A percentile compares a stretch with the other conserved stretches of the same genome.
Conservation (phyloP, 2,113 vertebrate species). For the Melierax canorus region DNA sequence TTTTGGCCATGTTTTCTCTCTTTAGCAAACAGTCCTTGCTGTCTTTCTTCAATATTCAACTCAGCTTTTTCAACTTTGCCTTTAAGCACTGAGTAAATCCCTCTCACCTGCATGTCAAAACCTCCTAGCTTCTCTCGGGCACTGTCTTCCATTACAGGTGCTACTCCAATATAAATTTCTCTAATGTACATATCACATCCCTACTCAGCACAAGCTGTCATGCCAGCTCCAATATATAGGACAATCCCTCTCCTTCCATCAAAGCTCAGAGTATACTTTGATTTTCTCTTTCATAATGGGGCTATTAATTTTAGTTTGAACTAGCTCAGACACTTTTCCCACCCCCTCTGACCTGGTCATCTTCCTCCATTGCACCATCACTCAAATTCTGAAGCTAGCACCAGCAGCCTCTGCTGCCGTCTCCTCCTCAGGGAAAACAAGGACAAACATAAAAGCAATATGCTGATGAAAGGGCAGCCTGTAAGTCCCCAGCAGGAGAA, state of each 20-base stretch:
- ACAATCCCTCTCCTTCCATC: neutral
- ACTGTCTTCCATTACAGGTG: neutral
- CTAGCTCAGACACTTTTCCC: neutral
- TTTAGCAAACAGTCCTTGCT: neutral
- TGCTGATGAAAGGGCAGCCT: neutral
- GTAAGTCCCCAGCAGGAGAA: neutral
- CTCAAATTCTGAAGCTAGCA: neutral
- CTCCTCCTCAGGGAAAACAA: neutral
- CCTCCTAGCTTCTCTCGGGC: neutral
- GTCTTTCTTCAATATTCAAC: neutral
- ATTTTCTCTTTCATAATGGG: neutral
- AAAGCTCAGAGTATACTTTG: neutral
- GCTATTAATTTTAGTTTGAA: neutral
- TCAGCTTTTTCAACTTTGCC: neutral
- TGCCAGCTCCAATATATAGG: neutral
- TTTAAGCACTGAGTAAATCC: neutral
- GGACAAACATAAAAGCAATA: neutral
- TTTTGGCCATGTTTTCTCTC: neutral
- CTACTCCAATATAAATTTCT: neutral
- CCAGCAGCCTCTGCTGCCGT: neutral
- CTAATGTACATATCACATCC: neutral
- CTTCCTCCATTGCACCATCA: neutral
- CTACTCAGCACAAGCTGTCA: neutral
- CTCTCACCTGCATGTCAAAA: neutral
- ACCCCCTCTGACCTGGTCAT: neutral